Percentiles rank a stretch among this genome's conserved stretches.
These are phyloP conservation scores for Loriculus beryllinus DNA, from an alignment of 2,797 vertebrate genomes.

Conservation along the genomic window DNA sequence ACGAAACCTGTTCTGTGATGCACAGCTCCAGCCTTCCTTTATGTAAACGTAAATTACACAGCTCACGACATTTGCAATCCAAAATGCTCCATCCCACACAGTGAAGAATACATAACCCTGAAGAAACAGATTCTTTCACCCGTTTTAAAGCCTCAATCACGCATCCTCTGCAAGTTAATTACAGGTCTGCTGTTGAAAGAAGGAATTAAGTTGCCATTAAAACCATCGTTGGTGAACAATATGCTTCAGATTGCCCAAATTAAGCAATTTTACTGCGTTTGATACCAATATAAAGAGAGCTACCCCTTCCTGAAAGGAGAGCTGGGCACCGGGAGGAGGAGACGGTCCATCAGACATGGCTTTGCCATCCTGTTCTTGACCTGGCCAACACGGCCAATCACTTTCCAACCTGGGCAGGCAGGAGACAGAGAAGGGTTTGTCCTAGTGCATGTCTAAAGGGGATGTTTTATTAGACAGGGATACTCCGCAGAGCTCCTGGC, in stretches of 20 bases:
- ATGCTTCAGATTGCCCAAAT: not conserved
- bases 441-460: not conserved
- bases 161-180: slow-evolving; percentile 9
- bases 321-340: not conserved
- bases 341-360: accelerated
- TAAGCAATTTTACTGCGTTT: not conserved
- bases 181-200: slow-evolving; percentile 25
- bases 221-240: not conserved
- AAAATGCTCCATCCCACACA: slow-evolving; percentile 1
- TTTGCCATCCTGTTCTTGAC: not conserved
- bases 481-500: not conserved
- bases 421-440: not conserved
- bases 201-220: slow-evolving; percentile 10
- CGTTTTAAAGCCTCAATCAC: slow-evolving; percentile 23
- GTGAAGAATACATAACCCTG: slow-evolving; percentile 22
- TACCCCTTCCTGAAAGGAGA: not conserved
- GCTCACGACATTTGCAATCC: slow-evolving; percentile 9
- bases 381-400: not conserved
- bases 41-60: not conserved
- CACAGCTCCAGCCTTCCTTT: not conserved
- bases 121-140: slow-evolving; percentile 48
- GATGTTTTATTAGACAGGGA: not conserved
- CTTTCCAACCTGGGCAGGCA: not conserved
- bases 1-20: not conserved
- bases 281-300: not conserved